These are phyloP conservation scores for Siphamia tubifer DNA, from an alignment of 2,113 vertebrate genomes.

Conservation along the genomic window DNA sequence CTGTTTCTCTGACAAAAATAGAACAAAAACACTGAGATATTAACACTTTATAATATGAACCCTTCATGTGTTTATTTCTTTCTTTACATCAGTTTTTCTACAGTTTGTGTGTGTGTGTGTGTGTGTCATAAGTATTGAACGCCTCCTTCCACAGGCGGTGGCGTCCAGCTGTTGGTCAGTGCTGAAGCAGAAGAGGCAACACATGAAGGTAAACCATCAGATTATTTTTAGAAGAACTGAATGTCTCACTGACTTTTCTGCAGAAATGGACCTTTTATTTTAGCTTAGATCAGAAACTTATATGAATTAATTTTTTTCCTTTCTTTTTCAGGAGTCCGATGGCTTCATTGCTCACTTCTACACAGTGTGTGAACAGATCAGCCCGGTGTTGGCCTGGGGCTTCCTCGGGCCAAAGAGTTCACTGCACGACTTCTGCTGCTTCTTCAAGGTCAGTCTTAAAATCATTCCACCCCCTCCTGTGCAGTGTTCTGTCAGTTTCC, in stretches of 20 bases:
- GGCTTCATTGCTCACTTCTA: slow-evolving; percentile 98
- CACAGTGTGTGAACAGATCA: slow-evolving; percentile 92
- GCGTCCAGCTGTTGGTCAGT: slow-evolving; percentile 98
- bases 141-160: slow-evolving; percentile 83
- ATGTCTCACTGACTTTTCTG: no score
- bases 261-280: no score
- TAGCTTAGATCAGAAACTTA: background rate
- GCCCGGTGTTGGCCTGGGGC: slow-evolving; percentile 95
- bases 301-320: background rate
- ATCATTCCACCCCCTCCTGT: background rate
- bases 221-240: no score
- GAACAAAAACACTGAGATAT: no score
- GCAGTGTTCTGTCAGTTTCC: background rate
- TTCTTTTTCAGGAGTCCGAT: slow-evolving; percentile 82
- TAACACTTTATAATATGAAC: no score
- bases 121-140: no score
- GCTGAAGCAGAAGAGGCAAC: slow-evolving; percentile 92
- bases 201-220: slow-evolving; percentile 89
- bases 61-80: no score
- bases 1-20: no score
- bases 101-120: no score
- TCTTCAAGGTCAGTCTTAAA: slow-evolving; percentile 88
- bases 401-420: slow-evolving; percentile 93
- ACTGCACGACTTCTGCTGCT: slow-evolving; percentile 92
- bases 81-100: no score